Base-by-base conservation (phyloP, 1,140 invertebrate genomes). In the Aphis gossypii region DNA sequence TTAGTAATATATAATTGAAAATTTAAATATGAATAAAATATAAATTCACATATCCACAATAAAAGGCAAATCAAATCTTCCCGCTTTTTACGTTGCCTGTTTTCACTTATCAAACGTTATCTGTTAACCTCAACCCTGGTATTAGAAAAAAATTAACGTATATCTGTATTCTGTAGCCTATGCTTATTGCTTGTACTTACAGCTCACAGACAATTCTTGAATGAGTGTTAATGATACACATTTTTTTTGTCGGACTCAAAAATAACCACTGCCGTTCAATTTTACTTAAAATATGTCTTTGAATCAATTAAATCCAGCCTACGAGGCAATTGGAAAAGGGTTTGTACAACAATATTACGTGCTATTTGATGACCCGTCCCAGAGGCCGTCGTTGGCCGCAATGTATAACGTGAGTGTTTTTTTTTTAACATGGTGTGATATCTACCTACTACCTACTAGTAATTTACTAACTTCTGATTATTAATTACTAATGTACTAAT, bases 341-440 rank as follows among this genome's bases (percentile, higher is more conserved):
- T 99, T 99, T 95, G 98, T 98, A 60, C 97, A 98, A 94, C 98
- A 99, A 96, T 99, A 99, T 96, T 99, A 99, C 95, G 96, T 96
- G 60, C 95, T 98, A 94, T 99, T 99, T 95, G 98, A 99, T 95
- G 98, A 99, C 96, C 97, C 97, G 94, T 96, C 96, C 94, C 97
- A 97, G 95, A 96, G 98, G 95, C 96, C 96, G 94, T 97, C 97
- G 95, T 96, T 99, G 95, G 97, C 97, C 92, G 98, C 97, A 95
- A 97, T 99, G 96, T 99, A 99, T 95, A 98, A 98, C 96, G 98
- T 98, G 96, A 98, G 98, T 97, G 30, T 48, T n/a, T 68, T 94
- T 54, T 54, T 83, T 83, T 94, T 46, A 86, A 86, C 38, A 25
- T 86, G 9, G 23, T 60, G 21, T 56, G 11, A 68, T 68, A 11